Base-by-base conservation (phyloP, 2,113 vertebrate genomes). In the Mormyrus iriodes region DNA sequence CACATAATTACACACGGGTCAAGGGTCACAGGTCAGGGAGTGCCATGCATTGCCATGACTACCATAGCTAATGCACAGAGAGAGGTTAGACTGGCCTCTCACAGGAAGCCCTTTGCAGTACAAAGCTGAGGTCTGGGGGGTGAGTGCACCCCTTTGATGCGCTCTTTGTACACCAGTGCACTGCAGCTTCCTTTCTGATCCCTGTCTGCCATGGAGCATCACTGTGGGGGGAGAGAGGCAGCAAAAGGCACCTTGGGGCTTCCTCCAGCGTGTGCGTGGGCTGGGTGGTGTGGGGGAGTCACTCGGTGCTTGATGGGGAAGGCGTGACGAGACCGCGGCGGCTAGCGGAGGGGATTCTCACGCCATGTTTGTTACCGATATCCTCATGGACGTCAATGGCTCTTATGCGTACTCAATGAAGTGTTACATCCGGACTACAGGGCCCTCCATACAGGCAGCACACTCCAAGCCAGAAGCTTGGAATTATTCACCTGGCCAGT, bases 1-100 rank as follows among this genome's bases (percentile, higher is more conserved):
- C 94, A 91, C 73, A 94, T 90, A 51, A 87, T 87, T 52, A 73
- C 65, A 88, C 51, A 65, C 44, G n/a, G n/a, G 24, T 53, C 42
- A 86, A 42, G 88, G n/a, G 31, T 53, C 73, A 51, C 0, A 19
- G n/a, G 15, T 19, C 39, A 89, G 91, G 55, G 31, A 35, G 21
- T 12, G 13, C 51, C 24, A 39, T 53, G 49, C n/a, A 21, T 86
- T 21, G 85, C 31, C 85, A 52, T 86, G 49, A 53, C 49, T 44
- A 84, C 82, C 21, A 24, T 44, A 46, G 24, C 4, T 31, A 31
- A 86, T 79, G 49, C 27, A 52, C 12, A 86, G 48, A 31, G 27
- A 52, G 39, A 53, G 19, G 82, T 13, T 21, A 46, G 46, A 49
- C 82, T 49, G 9, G 19, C 24, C 44, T 85, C 42, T 46, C 42